A percentile compares a stretch with the other conserved stretches of the same genome.
These are phyloP conservation scores for Stigmatopora argus DNA, from an alignment of 2,113 vertebrate species.

Conservation along the genomic window DNA sequence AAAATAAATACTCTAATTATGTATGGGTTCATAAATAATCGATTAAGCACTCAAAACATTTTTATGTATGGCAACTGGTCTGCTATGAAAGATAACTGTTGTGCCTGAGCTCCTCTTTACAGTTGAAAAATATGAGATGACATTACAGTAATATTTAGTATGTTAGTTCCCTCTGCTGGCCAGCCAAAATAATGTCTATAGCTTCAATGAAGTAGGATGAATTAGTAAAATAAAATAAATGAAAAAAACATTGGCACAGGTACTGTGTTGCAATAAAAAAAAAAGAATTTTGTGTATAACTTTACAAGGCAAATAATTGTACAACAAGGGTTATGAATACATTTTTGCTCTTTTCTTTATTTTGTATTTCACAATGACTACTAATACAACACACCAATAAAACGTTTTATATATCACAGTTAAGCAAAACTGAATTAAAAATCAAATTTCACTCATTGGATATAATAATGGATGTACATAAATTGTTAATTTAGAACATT, in stretches of 20 bases:
- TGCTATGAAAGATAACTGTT: slow-evolving; percentile 26
- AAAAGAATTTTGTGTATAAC: background rate
- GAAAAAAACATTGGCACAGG: background rate
- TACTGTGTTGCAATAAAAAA: background rate
- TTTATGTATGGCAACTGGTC: slow-evolving; percentile 1
- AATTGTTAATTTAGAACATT: background rate
- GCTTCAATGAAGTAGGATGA: background rate
- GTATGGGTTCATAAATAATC: background rate
- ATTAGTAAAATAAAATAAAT: background rate
- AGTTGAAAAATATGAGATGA: slow-evolving; percentile 25
- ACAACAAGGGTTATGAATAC: too few species aligned
- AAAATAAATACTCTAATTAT: background rate
- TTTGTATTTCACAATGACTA: too few species aligned
- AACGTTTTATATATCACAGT: background rate
- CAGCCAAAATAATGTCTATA: slow-evolving; percentile 35
- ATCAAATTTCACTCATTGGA: background rate
- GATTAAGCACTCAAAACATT: background rate
- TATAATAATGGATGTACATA: background rate
- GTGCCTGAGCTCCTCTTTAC: slow-evolving; percentile 47
- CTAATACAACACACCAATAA: too few species aligned
- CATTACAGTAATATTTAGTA: slow-evolving; percentile 38
- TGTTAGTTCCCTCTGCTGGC: slow-evolving; percentile 66
- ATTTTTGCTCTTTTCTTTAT: background rate
- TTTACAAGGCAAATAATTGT: background rate
- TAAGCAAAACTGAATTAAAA: background rate